These are phyloP conservation scores for Torymus tubicola DNA, from an alignment of 2,888 invertebrate genomes.

Conservation along the genomic window DNA sequence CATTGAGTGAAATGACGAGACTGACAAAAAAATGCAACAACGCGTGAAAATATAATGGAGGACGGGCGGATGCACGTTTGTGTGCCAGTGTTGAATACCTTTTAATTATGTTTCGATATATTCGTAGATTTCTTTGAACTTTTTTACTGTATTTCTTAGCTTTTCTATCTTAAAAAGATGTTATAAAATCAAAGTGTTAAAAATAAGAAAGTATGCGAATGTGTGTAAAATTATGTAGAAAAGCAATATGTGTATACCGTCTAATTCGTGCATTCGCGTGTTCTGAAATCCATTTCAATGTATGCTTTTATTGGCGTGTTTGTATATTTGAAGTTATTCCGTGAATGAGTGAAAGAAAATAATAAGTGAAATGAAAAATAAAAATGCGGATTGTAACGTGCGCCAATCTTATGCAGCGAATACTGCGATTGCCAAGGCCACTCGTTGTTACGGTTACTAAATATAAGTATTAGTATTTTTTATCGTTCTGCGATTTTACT, in stretches of 20 bases:
- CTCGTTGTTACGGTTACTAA: conserved; percentile 66
- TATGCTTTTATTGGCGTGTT: conserved; percentile 40
- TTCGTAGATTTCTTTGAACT: conserved; percentile 56
- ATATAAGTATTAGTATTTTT: conserved; percentile 73
- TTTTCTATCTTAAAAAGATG: conserved; percentile 47
- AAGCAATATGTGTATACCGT: conserved; percentile 45
- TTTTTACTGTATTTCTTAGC: conserved; percentile 39
- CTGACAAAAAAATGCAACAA: conserved; percentile 55
- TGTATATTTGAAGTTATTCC: conserved; percentile 42
- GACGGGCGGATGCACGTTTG: conserved; percentile 56
- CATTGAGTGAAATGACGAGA: conserved; percentile 60
- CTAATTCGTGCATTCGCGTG: conserved; percentile 54
- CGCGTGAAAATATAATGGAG: conserved; percentile 35
- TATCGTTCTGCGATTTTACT: conserved; percentile 72
- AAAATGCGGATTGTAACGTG: conserved; percentile 55
- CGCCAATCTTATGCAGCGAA: conserved; percentile 50
- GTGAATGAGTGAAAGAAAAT: conserved; percentile 41
- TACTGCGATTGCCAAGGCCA: conserved; percentile 56
- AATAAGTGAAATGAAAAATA: conserved; percentile 24
- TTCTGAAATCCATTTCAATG: conserved; percentile 44
- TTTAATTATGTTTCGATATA: conserved; percentile 53
- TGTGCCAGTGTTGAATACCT: conserved; percentile 53
- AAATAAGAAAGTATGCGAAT: conserved; percentile 38
- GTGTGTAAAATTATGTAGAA: conserved; percentile 46
- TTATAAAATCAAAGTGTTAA: conserved; percentile 50